phyloP scores from a whole-genome alignment of 2,113 vertebrate species.

The Hydropotes inermis region DNA sequence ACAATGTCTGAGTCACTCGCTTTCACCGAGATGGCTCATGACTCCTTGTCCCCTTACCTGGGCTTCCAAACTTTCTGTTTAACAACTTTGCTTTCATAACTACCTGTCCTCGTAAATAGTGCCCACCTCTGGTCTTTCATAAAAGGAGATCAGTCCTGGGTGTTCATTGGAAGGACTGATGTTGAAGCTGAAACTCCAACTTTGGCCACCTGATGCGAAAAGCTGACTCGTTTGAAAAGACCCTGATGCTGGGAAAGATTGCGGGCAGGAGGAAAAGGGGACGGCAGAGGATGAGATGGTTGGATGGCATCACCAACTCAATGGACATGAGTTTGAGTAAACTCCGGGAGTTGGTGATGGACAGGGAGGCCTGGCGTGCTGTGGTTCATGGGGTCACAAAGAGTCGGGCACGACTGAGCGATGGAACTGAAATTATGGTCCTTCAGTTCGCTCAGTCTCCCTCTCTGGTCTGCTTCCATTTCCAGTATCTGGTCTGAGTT shows the following conservation, averaged over 20 bases:
- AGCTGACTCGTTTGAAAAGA: neutral
- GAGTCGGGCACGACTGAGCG: rapidly evolving
- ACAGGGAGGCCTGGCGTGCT: neutral
- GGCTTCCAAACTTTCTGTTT: neutral
- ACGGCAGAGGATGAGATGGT: neutral
- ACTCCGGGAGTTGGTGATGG: neutral
- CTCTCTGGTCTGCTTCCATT: neutral
- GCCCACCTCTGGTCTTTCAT: neutral
- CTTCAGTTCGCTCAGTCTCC: neutral
- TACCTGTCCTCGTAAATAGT: neutral
- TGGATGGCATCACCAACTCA: neutral
- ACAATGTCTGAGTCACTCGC: neutral
- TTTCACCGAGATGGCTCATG: neutral
- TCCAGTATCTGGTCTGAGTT: neutral
- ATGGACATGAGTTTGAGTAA: neutral
- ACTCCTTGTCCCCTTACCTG: neutral
- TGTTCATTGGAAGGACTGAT: neutral
- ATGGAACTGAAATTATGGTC: neutral
- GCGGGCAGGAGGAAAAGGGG: neutral
- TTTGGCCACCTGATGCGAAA: neutral
- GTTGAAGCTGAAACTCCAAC: neutral
- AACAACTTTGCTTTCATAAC: neutral
- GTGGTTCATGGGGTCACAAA: neutral
- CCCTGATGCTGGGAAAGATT: neutral
- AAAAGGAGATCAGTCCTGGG: neutral